Evolutionary conservation across 2,113 vertebrate genomes (phyloP), one percentile per base, ranked within the genome.

Genomic region (Halcyon malimbica): DNA sequence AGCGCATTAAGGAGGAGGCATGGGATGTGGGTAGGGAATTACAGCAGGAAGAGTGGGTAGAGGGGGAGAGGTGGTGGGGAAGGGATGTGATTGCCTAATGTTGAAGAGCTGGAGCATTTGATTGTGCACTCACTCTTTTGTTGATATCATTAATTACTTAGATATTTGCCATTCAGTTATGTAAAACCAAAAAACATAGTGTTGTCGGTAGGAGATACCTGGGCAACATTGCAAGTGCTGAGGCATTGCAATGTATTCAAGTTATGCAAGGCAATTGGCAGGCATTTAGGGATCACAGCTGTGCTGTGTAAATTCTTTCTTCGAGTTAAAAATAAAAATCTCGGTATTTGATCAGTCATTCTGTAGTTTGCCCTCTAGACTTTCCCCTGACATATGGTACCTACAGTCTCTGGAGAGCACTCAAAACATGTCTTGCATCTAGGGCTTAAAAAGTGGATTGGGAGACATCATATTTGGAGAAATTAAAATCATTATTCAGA

Each of bases 211-310:
- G 87, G 76, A 89, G 93, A 35, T 31, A 85, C 92, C 89, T 89
- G 91, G 80, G 86, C 74, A 82, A n/a, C 68, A 8, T 16, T 4
- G 31, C 33, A 37, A 35, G 60, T 1, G 2, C 54, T 17, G 85
- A 77, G 75, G 87, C 51, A 12, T 6, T 51, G 14, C 68, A 44
- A 53, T 11, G 10, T 13, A 46, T 71, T 94, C 76, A 21, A 70
- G 73, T 95, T 93, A 81, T 7, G 79, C 92, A 87, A 93, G 83
- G 60, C 71, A 78, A 5, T 16, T 75, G 96, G 83, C 87, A 89
- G 75, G 77, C 79, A 31, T 87, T 89, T 85, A 93, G 24, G 86
- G 67, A 85, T 73, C 92, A 54, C 92, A 97, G 92, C 83, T 97
- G 94, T 68, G 81, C 90, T 21, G 13, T 13, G 56, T 15, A 51